Evolutionary conservation across 1,140 invertebrate species (phyloP), one percentile per base, ranked within the genome.

Genomic region (Camponotus pennsylvanicus): DNA sequence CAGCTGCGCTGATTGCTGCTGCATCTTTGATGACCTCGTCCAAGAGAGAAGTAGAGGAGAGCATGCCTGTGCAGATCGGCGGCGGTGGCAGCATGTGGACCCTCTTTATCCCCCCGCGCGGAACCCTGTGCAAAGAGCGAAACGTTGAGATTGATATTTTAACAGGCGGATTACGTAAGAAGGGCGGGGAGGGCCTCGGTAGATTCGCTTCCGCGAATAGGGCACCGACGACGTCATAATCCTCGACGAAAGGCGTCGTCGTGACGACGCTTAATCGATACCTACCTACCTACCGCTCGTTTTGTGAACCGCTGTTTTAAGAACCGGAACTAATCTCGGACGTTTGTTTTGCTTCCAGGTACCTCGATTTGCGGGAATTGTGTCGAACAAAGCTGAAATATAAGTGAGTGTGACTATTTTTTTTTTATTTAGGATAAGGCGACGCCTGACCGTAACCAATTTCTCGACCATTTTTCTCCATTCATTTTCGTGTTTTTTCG

Each of bases 21-120:
- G 94, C 94, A 95, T 95, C 92, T 95, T 95, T 95, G 94, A 95
- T 95, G 95, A 95, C 92, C 93, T 93, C 93, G 92, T 90, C 93
- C 93, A 94, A 94, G 95, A 93, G 90, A 83, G 84, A 82, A 79
- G 86, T 77, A 90, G 67, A 69, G 79, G 52, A 57, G 37, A 42
- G 52, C 55, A 9, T 18, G 63, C 11, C 37, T 45, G 85, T 59
- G 82, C 76, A 70, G 78, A 89, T 84, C 88, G 88, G 86, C 85
- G 86, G 79, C 85, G 67, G 52, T 67, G 52, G 27, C 63, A 45
- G 18, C 32, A 32, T 87, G 66, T 15, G 37, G 18, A 42, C 49
- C 86, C 79, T 70, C 45, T 55, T 71, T 45, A 92, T 90, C 89
- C 89, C 90, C 89, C 49, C 83, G 87, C 84, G 73, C 88, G 87